Conservation (phyloP, 2,113 vertebrate genomes). For the Otis tarda region DNA sequence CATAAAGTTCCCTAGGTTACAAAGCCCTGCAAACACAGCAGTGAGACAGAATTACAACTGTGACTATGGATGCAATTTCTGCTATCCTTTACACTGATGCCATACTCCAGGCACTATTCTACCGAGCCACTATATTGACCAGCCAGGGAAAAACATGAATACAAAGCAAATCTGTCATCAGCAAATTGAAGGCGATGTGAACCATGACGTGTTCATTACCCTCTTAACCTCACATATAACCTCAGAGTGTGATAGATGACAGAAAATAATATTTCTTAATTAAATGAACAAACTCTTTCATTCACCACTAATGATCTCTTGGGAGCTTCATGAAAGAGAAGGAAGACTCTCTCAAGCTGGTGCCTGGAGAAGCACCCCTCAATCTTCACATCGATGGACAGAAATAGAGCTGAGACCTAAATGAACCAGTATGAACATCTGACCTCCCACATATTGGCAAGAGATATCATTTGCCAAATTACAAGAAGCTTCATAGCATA, state of each 20-base stretch:
- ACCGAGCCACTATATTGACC: not conserved
- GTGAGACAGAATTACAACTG: not conserved
- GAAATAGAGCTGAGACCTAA: not conserved
- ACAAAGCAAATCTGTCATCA: not conserved
- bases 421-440: not conserved
- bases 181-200: not conserved
- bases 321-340: not conserved
- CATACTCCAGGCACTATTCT: not conserved
- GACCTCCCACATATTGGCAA: not conserved
- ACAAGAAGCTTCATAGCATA: not conserved
- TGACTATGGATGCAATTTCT: not conserved
- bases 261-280: not conserved
- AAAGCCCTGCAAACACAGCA: not conserved
- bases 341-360: not conserved
- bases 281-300: not conserved
- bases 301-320: not conserved
- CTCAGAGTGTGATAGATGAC: not conserved
- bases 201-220: not conserved
- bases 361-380: not conserved
- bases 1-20: not conserved
- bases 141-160: not conserved
- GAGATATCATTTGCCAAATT: accelerated
- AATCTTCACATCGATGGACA: not conserved
- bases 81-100: not conserved
- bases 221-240: not conserved